These are phyloP conservation scores for Notamacropus eugenii DNA, from an alignment of 2,797 vertebrate genomes.

Conservation along the genomic window DNA sequence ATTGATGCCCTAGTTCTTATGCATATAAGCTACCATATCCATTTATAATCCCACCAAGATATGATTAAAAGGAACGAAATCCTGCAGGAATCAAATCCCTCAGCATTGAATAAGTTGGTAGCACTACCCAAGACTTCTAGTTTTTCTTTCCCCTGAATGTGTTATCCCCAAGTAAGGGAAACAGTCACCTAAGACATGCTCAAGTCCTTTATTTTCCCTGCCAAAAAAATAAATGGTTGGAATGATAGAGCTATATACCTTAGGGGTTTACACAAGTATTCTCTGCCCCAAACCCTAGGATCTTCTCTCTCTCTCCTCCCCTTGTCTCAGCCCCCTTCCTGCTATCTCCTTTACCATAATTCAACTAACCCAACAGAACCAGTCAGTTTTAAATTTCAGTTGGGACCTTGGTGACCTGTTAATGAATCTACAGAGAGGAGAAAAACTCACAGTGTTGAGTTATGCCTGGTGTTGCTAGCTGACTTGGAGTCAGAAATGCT, in stretches of 20 bases:
- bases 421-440: conserved; percentile 90
- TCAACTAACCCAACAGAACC: conserved; percentile 89
- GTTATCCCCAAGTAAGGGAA: not conserved
- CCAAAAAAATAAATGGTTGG: conserved; percentile 67
- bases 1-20: conserved; percentile 79
- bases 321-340: conserved; percentile 81
- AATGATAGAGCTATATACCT: conserved; percentile 79
- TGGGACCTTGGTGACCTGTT: conserved; percentile 89
- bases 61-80: conserved; percentile 83
- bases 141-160: conserved; percentile 71
- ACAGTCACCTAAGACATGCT: not conserved
- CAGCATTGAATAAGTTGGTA: conserved; percentile 73
- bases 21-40: conserved; percentile 79
- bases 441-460: conserved; percentile 91
- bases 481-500: conserved; percentile 95
- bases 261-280: conserved; percentile 79
- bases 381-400: conserved; percentile 90
- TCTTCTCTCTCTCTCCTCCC: conserved; percentile 72
- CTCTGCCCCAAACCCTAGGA: conserved; percentile 81
- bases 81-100: conserved; percentile 77
- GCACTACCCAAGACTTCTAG: conserved; percentile 70
- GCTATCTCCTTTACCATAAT: conserved; percentile 85
- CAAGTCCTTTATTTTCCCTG: conserved; percentile 40
- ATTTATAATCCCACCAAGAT: conserved; percentile 81
- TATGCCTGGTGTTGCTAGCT: conserved; percentile 93